Conservation (phyloP, 2,888 invertebrate species). For the Agrochola circellaris region DNA sequence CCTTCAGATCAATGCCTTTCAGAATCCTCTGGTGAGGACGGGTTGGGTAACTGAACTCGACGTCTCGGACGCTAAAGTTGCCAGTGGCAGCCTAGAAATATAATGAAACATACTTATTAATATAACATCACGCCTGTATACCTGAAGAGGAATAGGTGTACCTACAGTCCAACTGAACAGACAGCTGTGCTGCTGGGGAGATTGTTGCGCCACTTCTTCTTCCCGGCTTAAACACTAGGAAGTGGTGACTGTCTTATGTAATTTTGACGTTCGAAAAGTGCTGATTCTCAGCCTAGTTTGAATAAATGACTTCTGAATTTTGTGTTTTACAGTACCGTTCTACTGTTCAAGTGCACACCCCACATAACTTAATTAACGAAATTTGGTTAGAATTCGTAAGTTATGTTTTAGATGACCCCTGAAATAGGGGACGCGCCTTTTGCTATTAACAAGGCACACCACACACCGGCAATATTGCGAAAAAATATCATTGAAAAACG, state of each 20-base stretch:
- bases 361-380: not conserved
- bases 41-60: conserved; percentile 95
- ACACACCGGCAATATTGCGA: not conserved
- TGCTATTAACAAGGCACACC: not conserved
- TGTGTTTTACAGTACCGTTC: too few relatives aligned
- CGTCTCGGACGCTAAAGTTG: conserved; percentile 92
- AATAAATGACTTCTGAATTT: too few relatives aligned
- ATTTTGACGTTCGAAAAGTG: too few relatives aligned
- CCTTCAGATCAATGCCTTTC: conserved; percentile 92
- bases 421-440: not conserved
- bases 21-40: conserved; percentile 93
- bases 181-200: too few relatives aligned
- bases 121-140: not conserved
- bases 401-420: not conserved
- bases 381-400: not conserved
- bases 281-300: too few relatives aligned
- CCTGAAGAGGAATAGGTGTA: not conserved
- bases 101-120: not conserved
- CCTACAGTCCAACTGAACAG: too few relatives aligned
- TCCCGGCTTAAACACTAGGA: too few relatives aligned
- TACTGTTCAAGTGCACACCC: not conserved
- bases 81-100: conserved; percentile 91
- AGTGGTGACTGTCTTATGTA: too few relatives aligned
- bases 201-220: too few relatives aligned
- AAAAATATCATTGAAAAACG: not conserved